A percentile compares a stretch with the other conserved stretches of the same genome.
These are phyloP conservation scores for Scomber colias DNA, from an alignment of 2,113 vertebrate genomes.

Conservation along the genomic window DNA sequence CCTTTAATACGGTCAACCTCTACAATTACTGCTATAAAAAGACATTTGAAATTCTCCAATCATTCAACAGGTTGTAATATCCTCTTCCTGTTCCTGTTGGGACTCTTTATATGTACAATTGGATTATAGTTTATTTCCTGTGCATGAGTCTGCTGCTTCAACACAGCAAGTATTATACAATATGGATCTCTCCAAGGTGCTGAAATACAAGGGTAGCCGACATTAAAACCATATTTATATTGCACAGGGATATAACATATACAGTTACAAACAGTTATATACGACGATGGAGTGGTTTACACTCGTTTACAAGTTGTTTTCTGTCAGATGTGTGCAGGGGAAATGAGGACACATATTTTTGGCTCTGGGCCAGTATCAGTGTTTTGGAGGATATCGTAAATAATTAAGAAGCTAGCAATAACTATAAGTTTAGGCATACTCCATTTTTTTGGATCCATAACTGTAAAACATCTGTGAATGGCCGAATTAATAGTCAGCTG, in stretches of 20 bases:
- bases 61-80: too few relatives aligned
- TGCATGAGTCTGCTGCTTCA: neutral
- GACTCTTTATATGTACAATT: too few relatives aligned
- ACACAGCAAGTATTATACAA: neutral
- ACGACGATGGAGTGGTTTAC: neutral
- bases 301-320: neutral
- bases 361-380: slow-evolving; percentile 6
- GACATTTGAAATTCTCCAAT: neutral
- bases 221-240: neutral
- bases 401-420: slow-evolving; percentile 46
- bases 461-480: neutral
- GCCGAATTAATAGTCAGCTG: neutral
- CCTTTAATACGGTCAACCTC: too few relatives aligned
- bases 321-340: neutral
- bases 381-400: slow-evolving; percentile 46
- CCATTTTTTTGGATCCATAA: neutral
- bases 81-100: too few relatives aligned
- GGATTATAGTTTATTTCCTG: too few relatives aligned
- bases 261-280: neutral
- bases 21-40: neutral
- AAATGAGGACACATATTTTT: slow-evolving; percentile 18
- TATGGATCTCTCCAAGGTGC: slow-evolving; percentile 51
- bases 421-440: neutral
- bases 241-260: neutral
- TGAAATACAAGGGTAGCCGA: slow-evolving; percentile 6